phyloP scores from a whole-genome alignment of 2,888 invertebrate genomes.

The Hyalella azteca region DNA sequence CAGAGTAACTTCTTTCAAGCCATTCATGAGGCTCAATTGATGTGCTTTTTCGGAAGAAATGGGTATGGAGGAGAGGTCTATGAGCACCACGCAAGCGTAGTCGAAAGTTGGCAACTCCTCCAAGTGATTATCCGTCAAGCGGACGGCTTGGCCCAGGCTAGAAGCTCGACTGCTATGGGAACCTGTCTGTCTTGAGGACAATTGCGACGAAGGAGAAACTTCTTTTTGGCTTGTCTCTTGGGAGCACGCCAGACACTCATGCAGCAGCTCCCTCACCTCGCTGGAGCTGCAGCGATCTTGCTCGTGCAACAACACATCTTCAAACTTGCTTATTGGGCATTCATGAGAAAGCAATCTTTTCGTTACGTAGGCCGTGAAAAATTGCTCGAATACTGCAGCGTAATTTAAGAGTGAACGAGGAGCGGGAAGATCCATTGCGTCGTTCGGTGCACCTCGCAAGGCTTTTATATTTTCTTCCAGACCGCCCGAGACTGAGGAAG shows the following conservation, averaged over 20 bases:
- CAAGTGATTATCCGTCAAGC: neutral
- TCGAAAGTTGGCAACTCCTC: neutral
- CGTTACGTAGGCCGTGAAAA: neutral
- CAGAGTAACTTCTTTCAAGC: neutral
- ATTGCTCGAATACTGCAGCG: neutral
- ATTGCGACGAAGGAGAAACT: too few species aligned
- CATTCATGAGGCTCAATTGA: neutral
- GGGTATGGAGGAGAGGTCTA: conserved; percentile 31
- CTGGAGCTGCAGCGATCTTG: neutral
- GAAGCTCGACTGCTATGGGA: too few species aligned
- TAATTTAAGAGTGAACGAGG: conserved; percentile 27
- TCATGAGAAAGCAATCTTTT: neutral
- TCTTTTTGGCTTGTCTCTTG: too few species aligned
- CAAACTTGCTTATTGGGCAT: neutral
- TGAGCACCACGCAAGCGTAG: neutral
- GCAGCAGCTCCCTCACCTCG: neutral
- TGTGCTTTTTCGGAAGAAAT: conserved; percentile 31
- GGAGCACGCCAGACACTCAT: conserved; percentile 1
- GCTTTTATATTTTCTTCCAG: neutral
- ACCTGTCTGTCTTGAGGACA: neutral
- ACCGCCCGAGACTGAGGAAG: neutral
- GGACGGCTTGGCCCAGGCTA: neutral
- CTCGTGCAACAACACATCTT: neutral
- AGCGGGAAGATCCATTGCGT: conserved; percentile 54
- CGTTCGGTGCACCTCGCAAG: conserved; percentile 27